A percentile compares a stretch with the other conserved stretches of the same genome.
Conservation (phyloP, 1,140 invertebrate genomes). For the Hyles vespertilio region DNA sequence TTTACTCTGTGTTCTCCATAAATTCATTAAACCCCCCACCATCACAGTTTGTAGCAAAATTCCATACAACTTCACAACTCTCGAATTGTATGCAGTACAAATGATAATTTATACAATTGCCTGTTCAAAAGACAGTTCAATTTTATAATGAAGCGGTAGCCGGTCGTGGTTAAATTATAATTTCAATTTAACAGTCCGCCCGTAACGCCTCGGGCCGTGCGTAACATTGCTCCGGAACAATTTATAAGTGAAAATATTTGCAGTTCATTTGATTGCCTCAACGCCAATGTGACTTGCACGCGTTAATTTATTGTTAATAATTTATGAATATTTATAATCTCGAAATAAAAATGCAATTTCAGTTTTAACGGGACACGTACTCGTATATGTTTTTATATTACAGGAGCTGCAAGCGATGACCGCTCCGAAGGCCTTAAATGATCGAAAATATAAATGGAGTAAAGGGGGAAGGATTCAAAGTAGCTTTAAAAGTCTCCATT, state of each 20-base stretch:
- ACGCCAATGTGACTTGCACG: background rate
- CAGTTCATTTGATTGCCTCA: slow-evolving; percentile 13
- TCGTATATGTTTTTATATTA: too few relatives aligned
- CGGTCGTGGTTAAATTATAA: slow-evolving; percentile 54
- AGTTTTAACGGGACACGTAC: too few relatives aligned
- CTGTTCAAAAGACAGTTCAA: slow-evolving; percentile 47
- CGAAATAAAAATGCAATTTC: too few relatives aligned
- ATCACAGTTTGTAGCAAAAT: slow-evolving; percentile 8
- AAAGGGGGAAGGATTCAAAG: too few relatives aligned
- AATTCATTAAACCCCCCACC: too few relatives aligned
- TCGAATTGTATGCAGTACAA: slow-evolving; percentile 17
- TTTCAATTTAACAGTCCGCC: slow-evolving; percentile 55
- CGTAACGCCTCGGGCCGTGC: slow-evolving; percentile 28
- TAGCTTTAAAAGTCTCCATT: too few relatives aligned
- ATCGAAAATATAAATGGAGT: too few relatives aligned
- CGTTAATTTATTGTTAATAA: too few relatives aligned
- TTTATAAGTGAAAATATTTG: slow-evolving; percentile 33
- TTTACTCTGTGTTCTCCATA: too few relatives aligned
- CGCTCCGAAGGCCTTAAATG: too few relatives aligned
- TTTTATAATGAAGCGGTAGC: slow-evolving; percentile 50
- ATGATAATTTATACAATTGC: slow-evolving; percentile 42
- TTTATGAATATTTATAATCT: too few relatives aligned
- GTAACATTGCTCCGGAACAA: slow-evolving; percentile 17
- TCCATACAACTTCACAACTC: slow-evolving; percentile 17
- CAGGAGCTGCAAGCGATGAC: too few relatives aligned